Conservation (phyloP, 2,797 vertebrate species). For the Oreortyx pictus region DNA sequence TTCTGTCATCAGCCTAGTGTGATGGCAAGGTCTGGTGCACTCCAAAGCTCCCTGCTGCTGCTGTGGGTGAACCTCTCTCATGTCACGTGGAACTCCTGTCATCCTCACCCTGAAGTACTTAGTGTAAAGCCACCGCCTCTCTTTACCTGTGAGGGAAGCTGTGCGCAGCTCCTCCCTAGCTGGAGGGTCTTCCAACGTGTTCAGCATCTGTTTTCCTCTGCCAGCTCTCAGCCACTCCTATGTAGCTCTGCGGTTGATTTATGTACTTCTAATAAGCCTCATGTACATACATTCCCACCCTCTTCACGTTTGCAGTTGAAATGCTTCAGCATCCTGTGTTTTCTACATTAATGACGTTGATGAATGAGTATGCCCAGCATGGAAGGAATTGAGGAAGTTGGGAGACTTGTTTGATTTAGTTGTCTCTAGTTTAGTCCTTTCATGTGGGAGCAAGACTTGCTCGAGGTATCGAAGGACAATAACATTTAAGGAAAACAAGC, state of each 20-base stretch:
- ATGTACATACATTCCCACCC: background rate
- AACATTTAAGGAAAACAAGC: background rate
- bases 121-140: background rate
- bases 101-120: background rate
- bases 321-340: background rate
- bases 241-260: background rate
- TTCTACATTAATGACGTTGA: background rate
- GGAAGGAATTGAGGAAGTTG: background rate
- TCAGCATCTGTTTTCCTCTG: background rate
- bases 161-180: background rate
- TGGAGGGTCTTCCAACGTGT: background rate
- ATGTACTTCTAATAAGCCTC: background rate
- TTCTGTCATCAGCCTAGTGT: background rate
- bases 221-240: background rate
- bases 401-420: background rate
- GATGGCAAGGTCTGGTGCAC: background rate
- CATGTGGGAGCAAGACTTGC: background rate
- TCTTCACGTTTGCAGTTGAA: fast-evolving
- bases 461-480: background rate
- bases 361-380: background rate
- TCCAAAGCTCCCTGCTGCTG: background rate
- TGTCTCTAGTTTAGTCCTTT: background rate
- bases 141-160: background rate
- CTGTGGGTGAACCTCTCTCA: background rate
- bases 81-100: background rate